These are phyloP conservation scores for Nomada ferruginata DNA, from an alignment of 2,888 invertebrate genomes.

Conservation along the genomic window DNA sequence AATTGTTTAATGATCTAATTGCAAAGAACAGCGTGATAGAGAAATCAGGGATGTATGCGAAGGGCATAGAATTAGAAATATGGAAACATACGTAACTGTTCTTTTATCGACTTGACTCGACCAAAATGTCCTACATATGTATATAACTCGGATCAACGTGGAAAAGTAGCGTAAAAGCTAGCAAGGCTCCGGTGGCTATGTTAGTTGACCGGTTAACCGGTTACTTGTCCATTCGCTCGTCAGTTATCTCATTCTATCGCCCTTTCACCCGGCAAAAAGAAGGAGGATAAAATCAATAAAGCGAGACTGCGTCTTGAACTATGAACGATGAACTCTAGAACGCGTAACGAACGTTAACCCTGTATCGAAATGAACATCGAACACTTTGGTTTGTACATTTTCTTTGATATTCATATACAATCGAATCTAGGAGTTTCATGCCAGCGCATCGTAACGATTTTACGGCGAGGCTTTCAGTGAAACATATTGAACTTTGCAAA, in stretches of 20 bases:
- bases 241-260: constrained; percentile 7
- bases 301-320: background rate
- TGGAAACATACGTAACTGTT: background rate
- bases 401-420: no score
- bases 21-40: no score
- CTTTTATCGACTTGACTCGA: background rate
- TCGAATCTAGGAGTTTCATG: no score
- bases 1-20: background rate
- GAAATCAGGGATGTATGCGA: background rate
- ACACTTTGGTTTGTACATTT: background rate
- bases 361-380: no score
- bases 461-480: no score
- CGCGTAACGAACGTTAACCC: background rate
- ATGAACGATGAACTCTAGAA: background rate
- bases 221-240: constrained; percentile 2
- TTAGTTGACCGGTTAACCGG: constrained; percentile 14
- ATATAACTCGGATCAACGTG: background rate
- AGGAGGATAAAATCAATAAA: constrained; percentile 8
- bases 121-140: background rate
- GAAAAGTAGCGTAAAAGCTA: constrained; percentile 11
- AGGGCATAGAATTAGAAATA: background rate
- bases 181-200: background rate
- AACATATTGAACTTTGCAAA: no score
- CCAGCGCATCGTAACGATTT: no score
- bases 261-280: background rate